Evolutionary conservation across 1,140 invertebrate species (phyloP), one percentile per base, ranked within the genome.

Genomic region (Vanessa tameamea): DNA sequence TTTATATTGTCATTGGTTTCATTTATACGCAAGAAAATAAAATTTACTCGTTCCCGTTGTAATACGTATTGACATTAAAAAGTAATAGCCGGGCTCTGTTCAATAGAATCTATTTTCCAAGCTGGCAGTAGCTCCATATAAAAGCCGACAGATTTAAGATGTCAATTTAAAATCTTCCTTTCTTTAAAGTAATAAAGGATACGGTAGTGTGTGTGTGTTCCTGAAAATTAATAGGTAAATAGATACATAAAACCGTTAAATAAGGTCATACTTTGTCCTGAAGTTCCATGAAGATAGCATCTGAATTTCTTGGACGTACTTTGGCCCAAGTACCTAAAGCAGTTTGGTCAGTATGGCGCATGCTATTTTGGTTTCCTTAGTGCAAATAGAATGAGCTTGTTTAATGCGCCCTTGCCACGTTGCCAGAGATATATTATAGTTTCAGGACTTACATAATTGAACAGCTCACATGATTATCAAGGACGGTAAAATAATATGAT

Each of bases 351-450:
- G 68, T 50, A 63, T 61, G 57, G 55, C 55, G 47, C 57, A 31
- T 47, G 55, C 68, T 48, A 61, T 69, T 69, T 63, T 23, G 68
- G 57, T 69, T 69, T 69, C 68, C 68, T 69, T 69, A 69, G 68
- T 69, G 68, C 68, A 69, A 69, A 69, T 69, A 69, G 57, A 57
- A 69, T 63, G 16, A 8, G 47, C n/a, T 31, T 63, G 57, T 63
- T 63, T 48, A 61, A 63, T 63, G 26, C 16, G 53, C 68, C 26
- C 43, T 14, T 59, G 47, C 68, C 53, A 59, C 53, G 67, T 20
- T 26, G 47, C 64, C 64, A 66, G 47, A 66, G 64, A 66, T 66
- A 66, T 66, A 53, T 31, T 66, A 66, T 31, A 14, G 47, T 66
- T 31, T 66, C 48, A 31, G 31, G 53, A 23, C 53, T 57, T 16